Base-by-base conservation (phyloP, 2,797 vertebrate genomes). In the Podarcis lilfordi region DNA sequence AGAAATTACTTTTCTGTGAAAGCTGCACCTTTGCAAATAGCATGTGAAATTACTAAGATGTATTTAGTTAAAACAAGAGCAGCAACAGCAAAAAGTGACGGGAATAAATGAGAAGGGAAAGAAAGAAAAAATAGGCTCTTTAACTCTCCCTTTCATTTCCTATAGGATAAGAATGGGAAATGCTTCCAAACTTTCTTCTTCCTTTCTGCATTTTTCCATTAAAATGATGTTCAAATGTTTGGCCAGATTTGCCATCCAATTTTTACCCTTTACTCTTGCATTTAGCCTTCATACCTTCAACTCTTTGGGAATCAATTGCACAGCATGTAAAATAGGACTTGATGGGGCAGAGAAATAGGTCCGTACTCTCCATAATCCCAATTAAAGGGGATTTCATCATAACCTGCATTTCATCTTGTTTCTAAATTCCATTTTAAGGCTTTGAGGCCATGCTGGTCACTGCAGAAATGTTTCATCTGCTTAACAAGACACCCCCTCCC, bases 1-100 rank as follows among this genome's bases (percentile, higher is more conserved):
- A 86, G 79, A 89, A 89, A 89, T 89, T 76, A 89, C 78, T 86
- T 85, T 76, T 69, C 59, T 66, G n/a, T 74, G 84, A 86, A 81
- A 89, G 59, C 84, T 77, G 71, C 61, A 77, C 84, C 84, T 89
- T 89, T 77, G 71, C 78, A 86, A 89, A 76, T 80, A 59, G 45
- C 61, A 59, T 55, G 11, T 69, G 21, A 75, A 89, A 86, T 86
- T 82, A 77, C 84, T 43, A 37, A 75, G 68, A 86, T 82, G 32
- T 40, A 71, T 71, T 80, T 82, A 69, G 79, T 71, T 86, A 61
- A 71, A 82, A 59, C 61, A 76, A 82, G 45, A n/a, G 59, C 32
- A 80, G 37, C 82, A 32, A 43, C 35, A 61, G 69, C 17, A 35
- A 64, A 68, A 29, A 82, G n/a, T 50, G 64, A 37, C 69, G 85